Conservation (phyloP, 2,888 invertebrate species). For the Scaptomyza reducta region DNA sequence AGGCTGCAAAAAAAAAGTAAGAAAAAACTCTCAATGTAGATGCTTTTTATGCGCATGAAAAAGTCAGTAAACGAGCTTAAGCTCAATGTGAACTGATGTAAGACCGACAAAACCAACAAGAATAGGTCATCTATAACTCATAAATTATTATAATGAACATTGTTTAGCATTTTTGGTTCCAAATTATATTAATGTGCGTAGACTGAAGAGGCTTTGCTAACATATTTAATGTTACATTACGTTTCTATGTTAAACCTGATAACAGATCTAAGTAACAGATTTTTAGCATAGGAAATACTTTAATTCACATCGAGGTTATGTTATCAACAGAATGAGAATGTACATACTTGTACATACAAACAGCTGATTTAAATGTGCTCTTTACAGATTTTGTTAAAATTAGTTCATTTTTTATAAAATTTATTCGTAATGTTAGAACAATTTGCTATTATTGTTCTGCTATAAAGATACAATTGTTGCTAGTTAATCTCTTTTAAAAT, state of each 20-base stretch:
- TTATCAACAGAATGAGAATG: no score
- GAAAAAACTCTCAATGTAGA: slow-evolving; percentile 10
- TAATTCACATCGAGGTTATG: no score
- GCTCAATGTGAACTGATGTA: slow-evolving; percentile 53
- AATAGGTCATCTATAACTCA: slow-evolving; percentile 23
- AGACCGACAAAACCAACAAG: slow-evolving; percentile 37
- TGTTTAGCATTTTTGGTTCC: slow-evolving; percentile 30
- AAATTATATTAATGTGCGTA: slow-evolving; percentile 5
- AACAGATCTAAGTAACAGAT: no score
- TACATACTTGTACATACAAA: no score
- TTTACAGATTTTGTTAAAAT: no score
- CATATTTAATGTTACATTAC: background rate
- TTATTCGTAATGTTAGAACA: no score
- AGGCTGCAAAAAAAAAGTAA: background rate
- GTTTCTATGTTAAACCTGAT: no score
- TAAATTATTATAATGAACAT: slow-evolving; percentile 35
- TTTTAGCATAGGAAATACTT: no score
- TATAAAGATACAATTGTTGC: background rate
- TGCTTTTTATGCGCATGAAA: slow-evolving; percentile 18
- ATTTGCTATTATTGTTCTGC: background rate
- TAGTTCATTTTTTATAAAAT: no score
- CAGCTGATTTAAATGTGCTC: background rate
- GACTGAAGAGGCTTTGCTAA: background rate
- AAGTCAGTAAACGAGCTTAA: slow-evolving; percentile 19
- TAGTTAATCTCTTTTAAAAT: background rate